A percentile compares a stretch with the other conserved stretches of the same genome.
Conservation (phyloP, 2,113 vertebrate species). For the Lucifuga dentata region DNA sequence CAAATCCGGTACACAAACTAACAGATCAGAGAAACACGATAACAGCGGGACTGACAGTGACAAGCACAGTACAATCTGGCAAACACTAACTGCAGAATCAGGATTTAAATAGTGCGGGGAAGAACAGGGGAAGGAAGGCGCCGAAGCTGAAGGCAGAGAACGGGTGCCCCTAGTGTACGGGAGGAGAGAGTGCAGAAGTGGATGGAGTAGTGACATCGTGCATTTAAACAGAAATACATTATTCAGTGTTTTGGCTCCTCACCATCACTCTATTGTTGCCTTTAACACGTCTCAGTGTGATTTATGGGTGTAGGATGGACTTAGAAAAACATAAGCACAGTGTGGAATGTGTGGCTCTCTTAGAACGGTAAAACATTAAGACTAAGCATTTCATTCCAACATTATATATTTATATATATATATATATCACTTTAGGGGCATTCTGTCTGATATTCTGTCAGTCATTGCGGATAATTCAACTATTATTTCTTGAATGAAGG, state of each 20-base stretch:
- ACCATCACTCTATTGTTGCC: constrained; percentile 47
- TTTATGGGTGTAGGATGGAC: constrained; percentile 47
- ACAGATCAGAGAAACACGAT: too few relatives aligned
- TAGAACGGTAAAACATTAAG: constrained; percentile 15
- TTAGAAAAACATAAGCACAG: constrained; percentile 34
- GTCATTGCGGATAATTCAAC: constrained; percentile 19
- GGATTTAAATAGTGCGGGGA: too few relatives aligned
- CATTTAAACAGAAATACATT: constrained; percentile 15
- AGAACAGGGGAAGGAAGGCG: too few relatives aligned
- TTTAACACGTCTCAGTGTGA: constrained; percentile 38
- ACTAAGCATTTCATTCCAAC: constrained; percentile 34
- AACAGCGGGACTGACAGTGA: too few relatives aligned
- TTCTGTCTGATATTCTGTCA: constrained; percentile 26
- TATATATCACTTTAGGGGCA: constrained; percentile 1
- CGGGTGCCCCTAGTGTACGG: too few relatives aligned
- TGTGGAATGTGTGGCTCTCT: constrained; percentile 39
- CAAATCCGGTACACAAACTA: too few relatives aligned
- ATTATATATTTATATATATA: constrained; percentile 26
- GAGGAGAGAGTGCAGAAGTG: too few relatives aligned
- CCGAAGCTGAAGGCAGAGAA: too few relatives aligned
- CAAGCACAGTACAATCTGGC: too few relatives aligned
- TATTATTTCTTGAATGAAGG: constrained; percentile 30
- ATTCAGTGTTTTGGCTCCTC: constrained; percentile 25
- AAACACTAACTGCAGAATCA: too few relatives aligned
- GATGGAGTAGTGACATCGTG: too few relatives aligned